A percentile compares a stretch with the other conserved stretches of the same genome.
Conservation (phyloP, 1,140 invertebrate species). For the Yoshiicerus persimilis region DNA sequence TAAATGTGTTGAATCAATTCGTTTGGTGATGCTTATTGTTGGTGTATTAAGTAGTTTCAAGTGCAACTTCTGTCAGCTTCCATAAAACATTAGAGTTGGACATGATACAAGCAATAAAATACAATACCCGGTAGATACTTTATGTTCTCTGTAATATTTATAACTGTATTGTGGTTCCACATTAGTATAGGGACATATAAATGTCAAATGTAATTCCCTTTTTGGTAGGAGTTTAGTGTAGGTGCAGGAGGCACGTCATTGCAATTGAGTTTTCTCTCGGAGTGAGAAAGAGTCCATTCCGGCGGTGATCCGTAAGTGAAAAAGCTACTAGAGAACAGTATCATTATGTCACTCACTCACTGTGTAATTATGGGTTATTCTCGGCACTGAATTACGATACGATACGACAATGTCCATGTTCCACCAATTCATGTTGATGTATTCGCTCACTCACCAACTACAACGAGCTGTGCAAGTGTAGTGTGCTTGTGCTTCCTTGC, state of each 20-base stretch:
- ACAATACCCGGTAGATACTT: neutral
- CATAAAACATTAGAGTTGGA: neutral
- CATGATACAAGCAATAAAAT: neutral
- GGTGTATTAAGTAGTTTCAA: neutral
- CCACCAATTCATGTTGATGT: neutral
- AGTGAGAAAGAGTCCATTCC: neutral
- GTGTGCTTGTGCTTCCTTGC: neutral
- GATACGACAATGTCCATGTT: neutral
- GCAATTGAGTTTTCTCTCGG: neutral
- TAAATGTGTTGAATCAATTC: neutral
- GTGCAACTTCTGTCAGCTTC: neutral
- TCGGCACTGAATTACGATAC: slow-evolving; percentile 19
- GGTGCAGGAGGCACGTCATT: neutral
- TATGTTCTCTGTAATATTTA: neutral
- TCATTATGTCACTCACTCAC: slow-evolving; percentile 22
- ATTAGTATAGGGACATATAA: neutral
- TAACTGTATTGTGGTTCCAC: neutral
- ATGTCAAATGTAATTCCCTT: neutral
- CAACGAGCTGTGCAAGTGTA: neutral
- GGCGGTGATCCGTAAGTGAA: neutral
- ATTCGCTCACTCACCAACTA: neutral
- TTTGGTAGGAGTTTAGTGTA: neutral
- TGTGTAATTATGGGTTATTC: slow-evolving; percentile 20
- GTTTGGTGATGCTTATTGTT: neutral
- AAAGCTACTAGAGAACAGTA: neutral